Evolutionary conservation across 2,797 vertebrate genomes (phyloP).

Genomic region (Acanthurus leucopareius): DNA sequence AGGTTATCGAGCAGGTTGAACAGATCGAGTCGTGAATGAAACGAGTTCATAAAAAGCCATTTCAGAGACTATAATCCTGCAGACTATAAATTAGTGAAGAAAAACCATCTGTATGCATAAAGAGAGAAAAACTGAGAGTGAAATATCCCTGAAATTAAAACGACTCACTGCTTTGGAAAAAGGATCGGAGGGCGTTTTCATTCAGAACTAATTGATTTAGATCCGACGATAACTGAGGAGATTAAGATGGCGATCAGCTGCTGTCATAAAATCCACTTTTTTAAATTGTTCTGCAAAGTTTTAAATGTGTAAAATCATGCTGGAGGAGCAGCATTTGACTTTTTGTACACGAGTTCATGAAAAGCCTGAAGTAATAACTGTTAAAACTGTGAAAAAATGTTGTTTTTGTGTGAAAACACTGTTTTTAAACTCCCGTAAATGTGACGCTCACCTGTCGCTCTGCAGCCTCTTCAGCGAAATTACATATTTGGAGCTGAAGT

Average conservation of each 20-base stretch:
- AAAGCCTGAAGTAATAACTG: background rate
- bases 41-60: constrained; percentile 46
- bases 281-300: constrained; percentile 3
- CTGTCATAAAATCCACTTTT: constrained; percentile 30
- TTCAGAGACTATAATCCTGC: constrained; percentile 22
- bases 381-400: background rate
- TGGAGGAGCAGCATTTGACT: background rate
- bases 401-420: background rate
- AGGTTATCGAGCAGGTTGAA: constrained; percentile 42
- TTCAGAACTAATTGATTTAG: constrained; percentile 62
- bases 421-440: background rate
- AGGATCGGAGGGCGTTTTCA: background rate
- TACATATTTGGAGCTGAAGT: background rate
- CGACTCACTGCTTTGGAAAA: constrained; percentile 12
- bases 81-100: constrained; percentile 33
- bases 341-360: background rate
- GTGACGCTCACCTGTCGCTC: background rate
- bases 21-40: constrained; percentile 32
- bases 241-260: constrained; percentile 54
- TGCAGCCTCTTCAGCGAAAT: background rate
- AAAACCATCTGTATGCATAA: background rate
- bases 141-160: constrained; percentile 34
- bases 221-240: constrained; percentile 41
- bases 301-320: background rate
- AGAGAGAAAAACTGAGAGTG: background rate